Conservation (phyloP, 2,113 vertebrate species). For the Scatophagus argus region DNA sequence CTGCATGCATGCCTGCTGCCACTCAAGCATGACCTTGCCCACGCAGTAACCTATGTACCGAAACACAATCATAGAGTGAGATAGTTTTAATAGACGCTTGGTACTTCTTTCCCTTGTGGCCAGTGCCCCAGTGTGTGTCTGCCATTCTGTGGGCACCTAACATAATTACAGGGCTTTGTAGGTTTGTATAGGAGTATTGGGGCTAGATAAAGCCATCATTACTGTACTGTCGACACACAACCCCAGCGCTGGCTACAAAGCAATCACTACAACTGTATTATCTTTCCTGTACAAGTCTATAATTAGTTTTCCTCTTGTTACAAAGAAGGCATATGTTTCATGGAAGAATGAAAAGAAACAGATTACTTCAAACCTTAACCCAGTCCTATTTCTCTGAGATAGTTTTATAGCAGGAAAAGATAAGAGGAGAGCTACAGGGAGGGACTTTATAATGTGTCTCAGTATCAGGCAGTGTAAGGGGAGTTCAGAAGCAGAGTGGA, state of each 20-base stretch:
- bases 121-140: slow-evolving; percentile 38
- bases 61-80: slow-evolving; percentile 54
- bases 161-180: slow-evolving; percentile 73
- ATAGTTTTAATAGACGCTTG: slow-evolving; percentile 40
- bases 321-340: slow-evolving; percentile 79
- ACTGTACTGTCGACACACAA: slow-evolving; percentile 64
- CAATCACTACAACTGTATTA: slow-evolving; percentile 77
- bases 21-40: slow-evolving; percentile 40
- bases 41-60: slow-evolving; percentile 28
- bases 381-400: slow-evolving; percentile 76
- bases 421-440: slow-evolving; percentile 76
- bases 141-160: slow-evolving; percentile 62
- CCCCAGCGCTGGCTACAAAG: slow-evolving; percentile 64
- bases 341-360: slow-evolving; percentile 75
- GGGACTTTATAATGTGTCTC: slow-evolving; percentile 74
- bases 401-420: slow-evolving; percentile 74
- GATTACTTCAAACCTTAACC: slow-evolving; percentile 78
- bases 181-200: slow-evolving; percentile 66
- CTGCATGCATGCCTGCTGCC: slow-evolving; percentile 34
- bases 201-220: slow-evolving; percentile 74
- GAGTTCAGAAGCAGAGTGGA: slow-evolving; percentile 69
- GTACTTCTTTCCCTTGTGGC: slow-evolving; percentile 35
- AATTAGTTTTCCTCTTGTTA: slow-evolving; percentile 80
- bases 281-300: slow-evolving; percentile 80
- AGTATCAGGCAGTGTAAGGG: slow-evolving; percentile 68